Base-by-base conservation (phyloP, 2,113 vertebrate genomes). In the Halcyon malimbica region DNA sequence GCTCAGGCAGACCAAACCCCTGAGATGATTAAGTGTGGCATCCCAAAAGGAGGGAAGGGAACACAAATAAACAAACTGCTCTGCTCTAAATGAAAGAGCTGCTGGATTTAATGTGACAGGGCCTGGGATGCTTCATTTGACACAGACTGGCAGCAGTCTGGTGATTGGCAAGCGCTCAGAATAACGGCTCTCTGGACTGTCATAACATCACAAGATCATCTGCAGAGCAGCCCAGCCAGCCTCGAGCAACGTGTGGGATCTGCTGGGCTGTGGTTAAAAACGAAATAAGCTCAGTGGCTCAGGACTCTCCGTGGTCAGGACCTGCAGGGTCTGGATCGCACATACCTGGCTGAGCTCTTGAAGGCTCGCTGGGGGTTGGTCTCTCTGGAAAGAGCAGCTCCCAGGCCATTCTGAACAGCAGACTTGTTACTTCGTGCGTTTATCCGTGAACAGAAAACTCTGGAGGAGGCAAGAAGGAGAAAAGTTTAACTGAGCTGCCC, bases 41-140 rank as follows among this genome's bases (percentile, higher is more conserved):
- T 82, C 89, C 88, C 76, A 53, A 93, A 94, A 83, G 60, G 78
- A 96, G 37, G 57, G 74, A 89, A 92, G 74, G 86, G 54, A 81
- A 60, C 87, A 60, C 87, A 93, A 89, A 94, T 65, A 97, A 97
- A 94, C 96, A 95, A 95, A 95, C 81, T 33, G 77, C 90, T 96
- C 83, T 62, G 60, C 90, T 94, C 62, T 25, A 83, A 96, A 97
- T 70, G 89, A 79, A 97, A 91, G 96, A 97, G 96, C 93, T 93
- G 94, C 95, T 91, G 96, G 93, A 97, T 97, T 96, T 94, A 94
- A 97, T 96, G 90, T 97, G 96, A 97, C 96, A 97, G 95, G 91
- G 87, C 78, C 87, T 75, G 97, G 87, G 89, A 97, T 83, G 97
- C 96, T 97, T 97, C 97, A 97, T 97, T 97, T 97, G 97, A 94